Evolutionary conservation across 2,113 vertebrate species (phyloP).

Genomic region (Lutjanus erythropterus): DNA sequence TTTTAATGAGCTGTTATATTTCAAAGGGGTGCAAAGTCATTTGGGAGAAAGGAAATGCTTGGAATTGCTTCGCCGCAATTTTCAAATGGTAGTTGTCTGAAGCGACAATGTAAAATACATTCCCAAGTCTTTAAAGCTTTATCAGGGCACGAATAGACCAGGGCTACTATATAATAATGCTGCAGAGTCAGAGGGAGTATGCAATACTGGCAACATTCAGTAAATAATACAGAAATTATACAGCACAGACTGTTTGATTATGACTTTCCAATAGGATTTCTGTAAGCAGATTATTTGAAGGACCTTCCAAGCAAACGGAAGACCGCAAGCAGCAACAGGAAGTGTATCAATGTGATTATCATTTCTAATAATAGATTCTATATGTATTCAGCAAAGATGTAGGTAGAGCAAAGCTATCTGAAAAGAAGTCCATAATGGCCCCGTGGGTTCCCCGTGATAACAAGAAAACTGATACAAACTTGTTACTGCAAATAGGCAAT

Average conservation of each 20-base stretch:
- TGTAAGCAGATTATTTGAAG: constrained; percentile 3
- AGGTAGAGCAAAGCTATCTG: background rate
- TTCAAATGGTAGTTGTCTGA: background rate
- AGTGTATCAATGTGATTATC: background rate
- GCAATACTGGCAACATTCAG: background rate
- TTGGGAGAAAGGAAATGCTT: constrained; percentile 8
- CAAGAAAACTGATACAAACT: constrained; percentile 23
- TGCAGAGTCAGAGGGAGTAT: background rate
- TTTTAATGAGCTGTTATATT: constrained; percentile 31
- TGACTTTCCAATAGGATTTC: constrained; percentile 5
- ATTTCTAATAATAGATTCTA: background rate
- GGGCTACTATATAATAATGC: background rate
- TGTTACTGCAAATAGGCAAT: constrained; percentile 47
- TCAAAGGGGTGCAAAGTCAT: constrained; percentile 21
- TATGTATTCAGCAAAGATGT: background rate
- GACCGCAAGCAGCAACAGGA: background rate
- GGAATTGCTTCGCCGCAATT: constrained; percentile 12
- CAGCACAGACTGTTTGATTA: constrained; percentile 1
- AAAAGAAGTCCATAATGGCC: constrained; percentile 2
- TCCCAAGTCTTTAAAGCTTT: constrained; percentile 11
- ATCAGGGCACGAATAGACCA: background rate
- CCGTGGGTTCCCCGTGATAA: background rate
- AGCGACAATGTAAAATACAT: background rate
- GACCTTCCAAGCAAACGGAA: background rate
- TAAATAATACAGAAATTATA: background rate